These are phyloP conservation scores for Temnopleurus reevesii DNA, from an alignment of 53 echinoderm and acorn worm genomes.

Conservation along the genomic window DNA sequence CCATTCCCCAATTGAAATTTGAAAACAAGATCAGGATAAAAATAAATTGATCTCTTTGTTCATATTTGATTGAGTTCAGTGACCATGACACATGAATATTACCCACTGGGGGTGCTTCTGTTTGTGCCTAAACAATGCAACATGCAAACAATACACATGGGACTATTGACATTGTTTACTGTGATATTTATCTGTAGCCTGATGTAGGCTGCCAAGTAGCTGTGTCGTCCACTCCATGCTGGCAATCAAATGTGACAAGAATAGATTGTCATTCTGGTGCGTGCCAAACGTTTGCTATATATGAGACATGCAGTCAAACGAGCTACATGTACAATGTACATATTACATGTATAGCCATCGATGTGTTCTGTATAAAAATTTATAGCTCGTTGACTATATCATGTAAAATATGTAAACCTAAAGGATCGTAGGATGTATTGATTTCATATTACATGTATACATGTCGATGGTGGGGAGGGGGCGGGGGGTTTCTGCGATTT, in stretches of 20 bases:
- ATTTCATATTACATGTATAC: no score
- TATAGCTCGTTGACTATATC: no score
- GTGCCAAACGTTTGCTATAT: neutral
- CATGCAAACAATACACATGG: constrained; percentile 24
- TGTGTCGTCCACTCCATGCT: neutral
- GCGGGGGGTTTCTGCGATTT: no score
- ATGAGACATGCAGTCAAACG: neutral
- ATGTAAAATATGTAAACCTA: no score
- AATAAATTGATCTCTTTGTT: neutral
- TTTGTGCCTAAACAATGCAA: neutral
- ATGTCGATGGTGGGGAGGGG: no score
- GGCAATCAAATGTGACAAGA: neutral
- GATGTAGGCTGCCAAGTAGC: neutral
- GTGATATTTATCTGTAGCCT: neutral
- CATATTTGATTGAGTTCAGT: neutral
- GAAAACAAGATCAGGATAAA: neutral
- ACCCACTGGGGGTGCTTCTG: neutral
- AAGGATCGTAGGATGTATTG: no score
- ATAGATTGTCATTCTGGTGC: neutral
- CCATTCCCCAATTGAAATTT: neutral
- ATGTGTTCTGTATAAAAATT: no score
- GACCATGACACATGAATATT: neutral
- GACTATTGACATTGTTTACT: constrained; percentile 12
- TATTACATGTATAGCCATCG: no score
- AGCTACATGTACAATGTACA: neutral